phyloP scores from a whole-genome alignment of 2,888 invertebrate species.

The Xestia ashworthii region DNA sequence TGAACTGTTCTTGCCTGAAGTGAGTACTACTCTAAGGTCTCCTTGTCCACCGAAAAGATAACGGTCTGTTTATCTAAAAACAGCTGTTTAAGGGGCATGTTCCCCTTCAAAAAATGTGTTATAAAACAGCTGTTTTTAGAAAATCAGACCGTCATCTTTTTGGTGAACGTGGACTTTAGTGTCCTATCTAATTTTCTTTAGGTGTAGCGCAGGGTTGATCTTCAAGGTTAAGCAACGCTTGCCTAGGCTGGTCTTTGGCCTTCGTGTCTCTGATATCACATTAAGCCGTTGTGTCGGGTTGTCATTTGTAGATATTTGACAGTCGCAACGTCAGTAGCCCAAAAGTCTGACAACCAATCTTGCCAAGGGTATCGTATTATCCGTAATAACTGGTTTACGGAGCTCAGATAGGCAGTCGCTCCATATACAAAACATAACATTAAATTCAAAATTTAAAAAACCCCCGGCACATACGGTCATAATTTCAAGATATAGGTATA shows the following conservation, averaged over 20 bases:
- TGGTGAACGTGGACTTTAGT: background rate
- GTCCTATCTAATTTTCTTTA: background rate
- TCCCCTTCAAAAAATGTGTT: too few relatives aligned
- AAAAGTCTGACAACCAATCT: background rate
- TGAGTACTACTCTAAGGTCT: constrained; percentile 58
- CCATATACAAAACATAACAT: too few relatives aligned
- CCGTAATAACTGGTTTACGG: background rate
- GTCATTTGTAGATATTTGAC: background rate
- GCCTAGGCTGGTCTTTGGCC: background rate
- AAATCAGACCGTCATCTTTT: too few relatives aligned
- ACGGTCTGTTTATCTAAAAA: too few relatives aligned
- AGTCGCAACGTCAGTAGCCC: background rate
- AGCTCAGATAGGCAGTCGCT: background rate
- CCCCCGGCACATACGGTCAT: too few relatives aligned
- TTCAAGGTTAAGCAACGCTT: background rate
- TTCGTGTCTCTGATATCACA: background rate
- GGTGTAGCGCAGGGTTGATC: background rate
- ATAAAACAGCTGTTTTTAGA: too few relatives aligned
- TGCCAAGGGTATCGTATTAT: background rate
- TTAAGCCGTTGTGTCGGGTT: background rate
- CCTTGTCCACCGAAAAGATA: too few relatives aligned
- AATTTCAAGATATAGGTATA: too few relatives aligned
- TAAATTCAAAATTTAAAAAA: too few relatives aligned
- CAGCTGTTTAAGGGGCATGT: too few relatives aligned
- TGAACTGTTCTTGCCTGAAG: constrained; percentile 87